A percentile compares a stretch with the other conserved stretches of the same genome.
These are phyloP conservation scores for Cancer borealis DNA, from an alignment of 2,888 invertebrate genomes.

Conservation along the genomic window DNA sequence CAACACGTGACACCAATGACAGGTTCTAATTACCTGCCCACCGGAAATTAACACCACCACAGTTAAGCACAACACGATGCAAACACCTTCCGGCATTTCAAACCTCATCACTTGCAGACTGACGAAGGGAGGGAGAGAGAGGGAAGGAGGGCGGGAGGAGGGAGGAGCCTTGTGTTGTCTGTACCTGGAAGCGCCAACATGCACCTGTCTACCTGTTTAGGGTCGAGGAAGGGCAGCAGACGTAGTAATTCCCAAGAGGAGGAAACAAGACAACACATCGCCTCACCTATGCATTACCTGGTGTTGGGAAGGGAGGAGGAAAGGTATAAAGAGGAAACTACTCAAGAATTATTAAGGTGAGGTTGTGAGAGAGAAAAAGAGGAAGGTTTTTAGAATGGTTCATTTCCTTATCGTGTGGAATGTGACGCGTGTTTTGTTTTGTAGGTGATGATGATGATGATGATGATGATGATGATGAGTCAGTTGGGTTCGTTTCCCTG, in stretches of 20 bases:
- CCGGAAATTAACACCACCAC: constrained; percentile 1
- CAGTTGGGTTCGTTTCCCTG: no score
- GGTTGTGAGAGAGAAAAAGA: background rate
- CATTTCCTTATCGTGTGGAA: background rate
- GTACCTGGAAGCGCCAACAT: background rate
- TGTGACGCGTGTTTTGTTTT: background rate
- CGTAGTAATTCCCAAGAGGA: background rate
- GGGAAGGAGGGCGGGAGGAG: background rate
- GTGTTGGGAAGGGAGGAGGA: background rate
- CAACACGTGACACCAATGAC: background rate
- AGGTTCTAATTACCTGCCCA: background rate
- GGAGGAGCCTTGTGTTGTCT: background rate
- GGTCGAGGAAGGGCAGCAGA: constrained; percentile 7
- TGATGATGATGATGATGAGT: no score
- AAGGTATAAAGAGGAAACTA: background rate
- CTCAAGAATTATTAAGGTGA: background rate
- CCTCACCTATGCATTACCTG: constrained; percentile 26
- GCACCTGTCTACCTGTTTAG: constrained; percentile 23
- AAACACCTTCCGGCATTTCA: background rate
- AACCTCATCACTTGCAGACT: background rate
- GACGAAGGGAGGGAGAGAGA: background rate
- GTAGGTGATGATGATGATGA: background rate
- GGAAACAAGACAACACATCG: constrained; percentile 7
- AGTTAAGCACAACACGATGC: background rate
- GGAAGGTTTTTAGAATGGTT: background rate